phyloP scores from a whole-genome alignment of 2,113 vertebrate species.

The Ahaetulla prasina region DNA sequence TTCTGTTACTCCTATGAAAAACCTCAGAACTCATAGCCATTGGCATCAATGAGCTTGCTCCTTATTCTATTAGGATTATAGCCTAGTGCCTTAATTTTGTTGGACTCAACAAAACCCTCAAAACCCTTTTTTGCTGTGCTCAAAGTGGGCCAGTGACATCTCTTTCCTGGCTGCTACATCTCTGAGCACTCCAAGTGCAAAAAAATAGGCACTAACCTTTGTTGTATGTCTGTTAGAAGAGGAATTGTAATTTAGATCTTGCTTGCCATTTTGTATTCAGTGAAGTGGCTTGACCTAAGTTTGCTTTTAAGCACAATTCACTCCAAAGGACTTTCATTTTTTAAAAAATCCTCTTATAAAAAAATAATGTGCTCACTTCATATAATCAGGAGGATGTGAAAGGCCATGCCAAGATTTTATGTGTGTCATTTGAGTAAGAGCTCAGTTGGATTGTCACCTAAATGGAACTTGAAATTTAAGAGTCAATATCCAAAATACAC shows the following conservation, averaged over 20 bases:
- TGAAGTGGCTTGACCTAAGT: background rate
- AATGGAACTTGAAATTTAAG: background rate
- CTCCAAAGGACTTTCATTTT: background rate
- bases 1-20: too few relatives aligned
- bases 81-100: background rate
- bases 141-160: background rate
- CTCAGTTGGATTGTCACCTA: background rate
- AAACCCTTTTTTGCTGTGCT: background rate
- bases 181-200: background rate
- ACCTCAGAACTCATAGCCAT: background rate
- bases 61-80: background rate
- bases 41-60: background rate
- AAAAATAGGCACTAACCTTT: background rate
- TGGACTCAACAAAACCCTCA: background rate
- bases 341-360: background rate
- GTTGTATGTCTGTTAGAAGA: background rate
- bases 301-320: background rate
- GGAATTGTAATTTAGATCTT: background rate
- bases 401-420: background rate
- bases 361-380: background rate
- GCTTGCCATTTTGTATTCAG: background rate
- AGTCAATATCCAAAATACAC: background rate
- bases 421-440: background rate
- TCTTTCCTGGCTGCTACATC: background rate
- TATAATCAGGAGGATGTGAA: background rate